phyloP scores from a whole-genome alignment of 2,113 vertebrate genomes.

The Ophthalmolycus amberensis region DNA sequence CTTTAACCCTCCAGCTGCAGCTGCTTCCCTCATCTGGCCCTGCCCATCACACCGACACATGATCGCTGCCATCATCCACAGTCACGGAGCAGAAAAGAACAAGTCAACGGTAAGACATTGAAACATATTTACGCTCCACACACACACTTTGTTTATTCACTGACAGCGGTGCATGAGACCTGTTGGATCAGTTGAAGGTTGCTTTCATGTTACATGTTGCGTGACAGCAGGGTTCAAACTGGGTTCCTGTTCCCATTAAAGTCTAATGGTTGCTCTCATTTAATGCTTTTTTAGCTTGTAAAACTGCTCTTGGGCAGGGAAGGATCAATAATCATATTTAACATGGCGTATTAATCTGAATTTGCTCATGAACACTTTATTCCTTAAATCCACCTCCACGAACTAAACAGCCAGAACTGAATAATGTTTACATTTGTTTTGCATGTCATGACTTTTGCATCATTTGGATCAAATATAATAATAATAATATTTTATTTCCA shows the following conservation, averaged over 20 bases:
- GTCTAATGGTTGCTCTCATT: background rate
- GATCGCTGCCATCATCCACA: slow-evolving; percentile 26
- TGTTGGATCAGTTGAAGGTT: background rate
- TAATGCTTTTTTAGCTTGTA: background rate
- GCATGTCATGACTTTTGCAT: background rate
- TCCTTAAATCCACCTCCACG: background rate
- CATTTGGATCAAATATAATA: background rate
- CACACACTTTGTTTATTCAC: background rate
- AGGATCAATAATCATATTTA: background rate
- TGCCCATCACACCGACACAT: slow-evolving; percentile 8
- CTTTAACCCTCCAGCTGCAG: slow-evolving; percentile 44
- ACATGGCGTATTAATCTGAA: background rate
- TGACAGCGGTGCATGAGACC: background rate
- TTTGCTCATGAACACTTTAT: background rate
- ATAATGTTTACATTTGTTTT: background rate
- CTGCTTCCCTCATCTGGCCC: slow-evolving; percentile 35
- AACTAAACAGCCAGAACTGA: background rate
- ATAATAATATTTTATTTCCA: background rate
- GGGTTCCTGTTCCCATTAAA: background rate
- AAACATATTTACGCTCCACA: background rate
- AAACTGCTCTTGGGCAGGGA: background rate
- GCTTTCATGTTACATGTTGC: background rate
- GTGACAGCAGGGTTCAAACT: background rate
- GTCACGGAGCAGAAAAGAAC: background rate
- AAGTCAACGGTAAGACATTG: slow-evolving; percentile 36